phyloP scores from a whole-genome alignment of 2,113 vertebrate genomes.

The Bos indicus region DNA sequence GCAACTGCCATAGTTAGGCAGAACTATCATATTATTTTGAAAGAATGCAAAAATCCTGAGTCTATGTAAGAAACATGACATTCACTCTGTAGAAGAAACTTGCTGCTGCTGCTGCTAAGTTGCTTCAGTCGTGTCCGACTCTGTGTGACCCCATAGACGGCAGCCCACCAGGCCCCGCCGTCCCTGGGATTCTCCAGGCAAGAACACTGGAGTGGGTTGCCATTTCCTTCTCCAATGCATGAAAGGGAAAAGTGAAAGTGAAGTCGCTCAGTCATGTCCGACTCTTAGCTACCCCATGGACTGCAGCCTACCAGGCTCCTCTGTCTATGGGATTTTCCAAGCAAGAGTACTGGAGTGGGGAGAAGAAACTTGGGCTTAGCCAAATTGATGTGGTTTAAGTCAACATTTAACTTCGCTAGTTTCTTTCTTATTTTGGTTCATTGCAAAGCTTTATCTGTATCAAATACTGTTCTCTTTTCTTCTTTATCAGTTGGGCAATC shows the following conservation, averaged over 20 bases:
- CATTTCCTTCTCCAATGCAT: too few species aligned
- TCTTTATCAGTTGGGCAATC: conserved; percentile 17
- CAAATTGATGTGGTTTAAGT: conserved; percentile 48
- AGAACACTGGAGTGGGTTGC: too few species aligned
- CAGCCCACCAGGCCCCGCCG: too few species aligned
- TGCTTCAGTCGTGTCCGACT: too few species aligned
- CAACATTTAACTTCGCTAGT: conserved; percentile 60
- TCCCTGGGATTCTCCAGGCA: too few species aligned
- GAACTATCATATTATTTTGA: conserved; percentile 40
- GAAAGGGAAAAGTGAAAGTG: too few species aligned
- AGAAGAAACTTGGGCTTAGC: conserved; percentile 41
- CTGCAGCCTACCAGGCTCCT: too few species aligned
- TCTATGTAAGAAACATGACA: conserved; percentile 15
- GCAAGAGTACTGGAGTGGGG: too few species aligned
- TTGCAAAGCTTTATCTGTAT: background rate
- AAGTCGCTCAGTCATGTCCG: too few species aligned
- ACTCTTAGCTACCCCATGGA: too few species aligned
- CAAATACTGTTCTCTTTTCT: background rate
- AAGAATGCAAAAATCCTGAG: conserved; percentile 49
- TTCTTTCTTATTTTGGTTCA: conserved; percentile 14
- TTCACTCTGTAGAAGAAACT: conserved; percentile 31
- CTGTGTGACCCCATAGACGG: too few species aligned
- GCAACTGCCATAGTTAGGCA: background rate
- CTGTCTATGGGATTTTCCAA: too few species aligned
- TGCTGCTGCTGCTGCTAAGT: background rate